phyloP scores from a whole-genome alignment of 2,797 vertebrate genomes.

The Cyprinella venusta region DNA sequence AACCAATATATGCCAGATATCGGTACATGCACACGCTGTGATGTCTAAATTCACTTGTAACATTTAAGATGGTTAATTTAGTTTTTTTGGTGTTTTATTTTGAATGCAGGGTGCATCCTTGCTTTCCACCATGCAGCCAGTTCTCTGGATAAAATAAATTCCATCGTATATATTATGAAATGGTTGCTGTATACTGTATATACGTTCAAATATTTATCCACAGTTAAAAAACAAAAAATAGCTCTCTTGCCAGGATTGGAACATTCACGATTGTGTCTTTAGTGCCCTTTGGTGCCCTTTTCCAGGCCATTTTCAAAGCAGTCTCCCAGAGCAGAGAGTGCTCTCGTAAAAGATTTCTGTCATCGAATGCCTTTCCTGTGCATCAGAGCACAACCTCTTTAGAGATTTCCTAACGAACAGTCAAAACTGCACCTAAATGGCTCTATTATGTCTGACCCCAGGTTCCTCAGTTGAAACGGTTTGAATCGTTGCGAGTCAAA shows the following conservation, averaged over 20 bases:
- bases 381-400: conserved; percentile 26
- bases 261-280: not conserved
- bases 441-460: conserved; percentile 36
- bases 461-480: conserved; percentile 21
- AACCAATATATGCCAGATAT: no score
- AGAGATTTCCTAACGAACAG: conserved; percentile 34
- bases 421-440: conserved; percentile 25
- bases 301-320: conserved; percentile 29
- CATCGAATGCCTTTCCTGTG: conserved; percentile 24
- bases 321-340: not conserved
- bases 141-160: no score
- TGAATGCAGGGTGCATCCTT: no score
- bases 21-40: not conserved
- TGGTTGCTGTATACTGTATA: not conserved
- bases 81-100: not conserved
- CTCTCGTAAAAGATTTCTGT: conserved; percentile 32
- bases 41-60: no score
- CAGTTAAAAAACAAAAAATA: not conserved
- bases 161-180: no score
- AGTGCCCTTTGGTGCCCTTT: conserved; percentile 6
- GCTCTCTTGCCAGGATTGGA: not conserved
- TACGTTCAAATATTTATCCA: conserved; percentile 1
- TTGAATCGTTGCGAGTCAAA: conserved; percentile 32
- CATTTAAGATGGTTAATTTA: not conserved
- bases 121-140: not conserved